Conservation (phyloP, 2,888 invertebrate species). For the Drosophila pseudotalamancana region DNA sequence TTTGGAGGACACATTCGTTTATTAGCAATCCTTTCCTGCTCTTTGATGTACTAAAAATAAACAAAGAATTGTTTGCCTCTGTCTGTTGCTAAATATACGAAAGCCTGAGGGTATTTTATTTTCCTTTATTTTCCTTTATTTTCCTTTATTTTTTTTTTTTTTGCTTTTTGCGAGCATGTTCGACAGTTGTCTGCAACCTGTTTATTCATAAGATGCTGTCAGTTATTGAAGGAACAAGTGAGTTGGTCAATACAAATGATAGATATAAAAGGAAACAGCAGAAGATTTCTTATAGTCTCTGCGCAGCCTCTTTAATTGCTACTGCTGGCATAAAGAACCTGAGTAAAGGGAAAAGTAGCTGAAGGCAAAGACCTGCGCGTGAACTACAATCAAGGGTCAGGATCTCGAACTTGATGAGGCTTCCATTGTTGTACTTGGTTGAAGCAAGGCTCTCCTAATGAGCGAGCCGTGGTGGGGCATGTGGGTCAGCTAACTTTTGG, state of each 20-base stretch:
- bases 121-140: no score
- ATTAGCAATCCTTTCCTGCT: not conserved
- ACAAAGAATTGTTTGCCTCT: not conserved
- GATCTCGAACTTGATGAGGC: slow-evolving; percentile 15
- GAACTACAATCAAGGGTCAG: slow-evolving; percentile 11
- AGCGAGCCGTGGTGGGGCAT: slow-evolving; percentile 9
- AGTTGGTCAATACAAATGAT: no score
- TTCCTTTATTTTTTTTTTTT: no score
- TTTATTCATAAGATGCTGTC: no score
- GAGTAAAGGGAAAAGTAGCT: not conserved
- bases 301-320: slow-evolving; percentile 1
- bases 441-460: slow-evolving; percentile 22
- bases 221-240: no score
- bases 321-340: not conserved
- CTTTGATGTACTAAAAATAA: not conserved
- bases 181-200: no score
- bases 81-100: not conserved
- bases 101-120: no score
- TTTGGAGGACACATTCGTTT: not conserved
- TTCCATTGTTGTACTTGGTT: slow-evolving; percentile 12
- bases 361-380: not conserved
- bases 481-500: slow-evolving; percentile 2
- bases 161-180: no score
- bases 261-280: no score
- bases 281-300: not conserved